These are phyloP conservation scores for Melanargia galathea DNA, from an alignment of 2,888 invertebrate genomes.

Conservation along the genomic window DNA sequence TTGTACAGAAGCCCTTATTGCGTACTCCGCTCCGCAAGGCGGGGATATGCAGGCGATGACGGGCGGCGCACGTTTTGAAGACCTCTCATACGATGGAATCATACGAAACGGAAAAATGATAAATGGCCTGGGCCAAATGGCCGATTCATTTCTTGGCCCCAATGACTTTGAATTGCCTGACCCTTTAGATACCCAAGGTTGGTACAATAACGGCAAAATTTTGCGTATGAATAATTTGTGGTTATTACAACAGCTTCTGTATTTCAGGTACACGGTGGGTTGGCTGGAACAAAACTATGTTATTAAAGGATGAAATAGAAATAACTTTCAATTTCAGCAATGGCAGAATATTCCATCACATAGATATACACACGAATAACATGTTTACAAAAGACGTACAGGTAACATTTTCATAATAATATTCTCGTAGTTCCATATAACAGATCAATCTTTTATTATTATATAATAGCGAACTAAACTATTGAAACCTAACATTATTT, in stretches of 20 bases:
- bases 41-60: slow-evolving; percentile 84
- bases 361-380: slow-evolving; percentile 90
- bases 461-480: neutral
- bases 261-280: slow-evolving; percentile 88
- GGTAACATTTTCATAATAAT: slow-evolving; percentile 67
- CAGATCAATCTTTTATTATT: too few relatives aligned
- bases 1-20: slow-evolving; percentile 84
- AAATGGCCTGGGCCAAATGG: slow-evolving; percentile 91
- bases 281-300: slow-evolving; percentile 90
- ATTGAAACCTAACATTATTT: too few relatives aligned
- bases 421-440: neutral
- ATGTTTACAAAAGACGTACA: slow-evolving; percentile 90
- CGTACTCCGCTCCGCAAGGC: slow-evolving; percentile 86
- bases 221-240: slow-evolving; percentile 3
- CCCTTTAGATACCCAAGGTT: slow-evolving; percentile 82
- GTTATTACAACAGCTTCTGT: slow-evolving; percentile 17
- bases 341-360: slow-evolving; percentile 87
- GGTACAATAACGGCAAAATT: neutral
- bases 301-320: slow-evolving; percentile 84
- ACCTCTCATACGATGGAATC: slow-evolving; percentile 90
- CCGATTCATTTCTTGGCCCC: slow-evolving; percentile 87
- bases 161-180: slow-evolving; percentile 84
- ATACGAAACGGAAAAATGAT: slow-evolving; percentile 78
- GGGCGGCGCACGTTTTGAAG: slow-evolving; percentile 87
- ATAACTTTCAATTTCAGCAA: slow-evolving; percentile 91